phyloP scores from a whole-genome alignment of 2,113 vertebrate genomes.

The Monarcha castaneiventris region DNA sequence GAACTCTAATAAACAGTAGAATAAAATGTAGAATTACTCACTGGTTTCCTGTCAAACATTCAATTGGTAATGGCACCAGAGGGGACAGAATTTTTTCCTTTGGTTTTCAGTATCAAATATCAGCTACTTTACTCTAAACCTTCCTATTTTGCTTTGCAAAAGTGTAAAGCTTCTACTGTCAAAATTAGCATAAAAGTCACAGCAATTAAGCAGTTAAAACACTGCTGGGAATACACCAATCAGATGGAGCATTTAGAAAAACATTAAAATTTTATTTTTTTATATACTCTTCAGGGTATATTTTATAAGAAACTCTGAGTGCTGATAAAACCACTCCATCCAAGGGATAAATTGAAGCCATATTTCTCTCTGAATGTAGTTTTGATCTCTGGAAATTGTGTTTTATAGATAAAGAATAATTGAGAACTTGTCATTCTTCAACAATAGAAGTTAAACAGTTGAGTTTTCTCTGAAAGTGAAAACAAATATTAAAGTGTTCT shows the following conservation, averaged over 20 bases:
- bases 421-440: not conserved
- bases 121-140: not conserved
- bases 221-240: not conserved
- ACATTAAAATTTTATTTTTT: not conserved
- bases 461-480: not conserved
- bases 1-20: not conserved
- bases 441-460: not conserved
- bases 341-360: conserved; percentile 4
- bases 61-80: not conserved
- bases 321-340: not conserved
- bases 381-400: not conserved
- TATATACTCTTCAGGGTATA: not conserved
- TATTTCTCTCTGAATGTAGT: not conserved
- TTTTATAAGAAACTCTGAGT: not conserved
- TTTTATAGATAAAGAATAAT: conserved; percentile 21
- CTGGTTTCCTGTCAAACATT: not conserved
- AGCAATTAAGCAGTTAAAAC: not conserved
- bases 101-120: not conserved
- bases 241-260: not conserved
- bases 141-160: not conserved
- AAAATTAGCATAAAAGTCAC: not conserved
- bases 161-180: not conserved
- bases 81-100: not conserved
- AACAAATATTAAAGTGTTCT: not conserved
- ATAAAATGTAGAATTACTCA: not conserved